These are phyloP conservation scores for Hiodon tergisus DNA, from an alignment of 2,113 vertebrate species.

Conservation along the genomic window DNA sequence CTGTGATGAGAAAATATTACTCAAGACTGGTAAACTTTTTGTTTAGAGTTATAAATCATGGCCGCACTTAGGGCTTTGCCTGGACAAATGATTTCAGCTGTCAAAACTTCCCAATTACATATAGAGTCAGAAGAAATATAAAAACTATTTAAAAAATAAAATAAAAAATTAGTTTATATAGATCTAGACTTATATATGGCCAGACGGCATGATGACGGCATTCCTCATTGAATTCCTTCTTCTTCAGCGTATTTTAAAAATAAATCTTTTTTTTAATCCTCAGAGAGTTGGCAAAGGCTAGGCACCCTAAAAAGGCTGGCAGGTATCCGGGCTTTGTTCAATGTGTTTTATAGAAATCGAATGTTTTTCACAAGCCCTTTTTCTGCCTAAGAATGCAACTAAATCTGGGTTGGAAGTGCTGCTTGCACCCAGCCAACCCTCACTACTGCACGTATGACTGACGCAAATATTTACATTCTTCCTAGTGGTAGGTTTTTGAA, in stretches of 20 bases:
- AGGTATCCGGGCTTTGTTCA: background rate
- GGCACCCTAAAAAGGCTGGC: background rate
- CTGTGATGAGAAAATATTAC: conserved; percentile 20
- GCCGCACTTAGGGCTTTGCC: background rate
- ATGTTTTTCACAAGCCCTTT: conserved; percentile 5
- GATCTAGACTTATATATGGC: background rate
- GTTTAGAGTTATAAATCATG: too few species aligned
- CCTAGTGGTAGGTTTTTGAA: too few species aligned
- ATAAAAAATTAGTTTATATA: background rate
- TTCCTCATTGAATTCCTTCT: background rate
- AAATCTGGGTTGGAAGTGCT: background rate
- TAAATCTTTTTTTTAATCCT: background rate
- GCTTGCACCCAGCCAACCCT: too few species aligned
- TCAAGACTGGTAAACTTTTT: conserved; percentile 14
- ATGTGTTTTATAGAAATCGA: conserved; percentile 12
- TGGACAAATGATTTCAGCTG: conserved; percentile 1
- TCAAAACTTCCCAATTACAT: background rate
- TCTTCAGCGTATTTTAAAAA: background rate
- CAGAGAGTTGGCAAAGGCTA: background rate
- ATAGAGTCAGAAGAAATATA: background rate
- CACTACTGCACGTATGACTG: too few species aligned
- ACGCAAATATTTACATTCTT: too few species aligned
- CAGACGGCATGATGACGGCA: too few species aligned
- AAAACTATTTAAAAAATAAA: too few species aligned
- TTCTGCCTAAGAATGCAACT: conserved; percentile 14